A percentile compares a stretch with the other conserved stretches of the same genome.
Evolutionary conservation across 2,113 vertebrate species (phyloP).

Genomic region (Tapirus terrestris): DNA sequence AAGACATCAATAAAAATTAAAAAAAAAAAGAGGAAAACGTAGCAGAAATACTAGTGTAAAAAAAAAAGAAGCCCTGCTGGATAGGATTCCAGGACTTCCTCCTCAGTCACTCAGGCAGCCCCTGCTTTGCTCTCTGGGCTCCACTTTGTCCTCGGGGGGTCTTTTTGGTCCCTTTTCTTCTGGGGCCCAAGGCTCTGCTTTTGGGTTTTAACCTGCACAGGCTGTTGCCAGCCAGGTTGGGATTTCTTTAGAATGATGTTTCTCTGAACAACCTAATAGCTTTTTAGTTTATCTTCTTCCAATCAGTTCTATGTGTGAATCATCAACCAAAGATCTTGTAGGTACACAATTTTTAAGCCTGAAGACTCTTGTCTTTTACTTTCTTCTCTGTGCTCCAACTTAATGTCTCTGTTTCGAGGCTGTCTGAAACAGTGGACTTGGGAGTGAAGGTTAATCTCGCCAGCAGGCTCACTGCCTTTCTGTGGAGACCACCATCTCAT

Average conservation of each 20-base stretch:
- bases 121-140: too few relatives aligned
- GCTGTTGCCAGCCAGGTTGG: neutral
- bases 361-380: neutral
- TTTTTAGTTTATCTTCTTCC: neutral
- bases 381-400: neutral
- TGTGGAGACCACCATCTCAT: neutral
- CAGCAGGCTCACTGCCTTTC: neutral
- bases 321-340: neutral
- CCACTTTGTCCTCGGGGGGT: neutral
- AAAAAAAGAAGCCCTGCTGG: neutral
- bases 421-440: neutral
- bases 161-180: neutral
- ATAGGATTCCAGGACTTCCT: neutral
- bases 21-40: too few relatives aligned
- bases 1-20: too few relatives aligned
- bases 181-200: neutral
- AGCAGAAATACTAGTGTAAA: too few relatives aligned
- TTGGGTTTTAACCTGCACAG: neutral
- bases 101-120: neutral
- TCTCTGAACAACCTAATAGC: neutral
- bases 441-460: neutral
- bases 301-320: neutral
- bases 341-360: neutral
- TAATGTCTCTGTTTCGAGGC: neutral
- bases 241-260: neutral